Evolutionary conservation across 1,140 invertebrate genomes (phyloP), one percentile per base, ranked within the genome.

Genomic region (Battus philenor): DNA sequence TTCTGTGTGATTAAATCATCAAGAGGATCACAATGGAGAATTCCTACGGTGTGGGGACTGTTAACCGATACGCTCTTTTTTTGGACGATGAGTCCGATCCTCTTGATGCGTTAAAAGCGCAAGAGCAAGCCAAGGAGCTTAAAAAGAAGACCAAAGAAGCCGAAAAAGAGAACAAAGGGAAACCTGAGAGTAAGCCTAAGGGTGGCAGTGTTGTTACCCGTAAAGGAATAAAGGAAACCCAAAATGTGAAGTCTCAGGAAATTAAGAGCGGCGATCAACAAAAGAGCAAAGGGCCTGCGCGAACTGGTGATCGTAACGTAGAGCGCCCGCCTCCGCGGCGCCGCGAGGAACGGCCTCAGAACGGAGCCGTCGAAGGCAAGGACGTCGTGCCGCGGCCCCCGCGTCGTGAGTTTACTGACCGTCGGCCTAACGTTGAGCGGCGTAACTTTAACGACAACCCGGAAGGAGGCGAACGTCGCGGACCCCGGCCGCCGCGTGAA

Each of bases 11-110:
- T 72, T 75, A 74, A 82, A 83, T 72, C 73, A 81, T 84, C 75
- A 83, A 86, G 73, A 74, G 74, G 71, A 81, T 82, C 76, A 85
- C 71, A 70, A 98, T 98, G 95, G 95, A 97, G 88, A 94, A 92
- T 88, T 89, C 92, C 71, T 98, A 97, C 90, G 96, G 94, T 78
- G 94, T 97, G 83, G 94, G 94, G 61, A 92, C 96, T 57, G 91
- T 91, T 69, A 98, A 98, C 89, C 93, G 96, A 88, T 98, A 95
- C 88, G 93, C 91, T 84, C 90, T 97, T 84, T 96, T 96, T 85
- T 90, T 96, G 78, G 93, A 93, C 81, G 94, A 95, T 86, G 91
- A 91, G 75, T 90, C 91, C 76, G 96, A 97, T 90, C 94, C 94
- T 55, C 89, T 95, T 78, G 95, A 97, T 89, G 91, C 94, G 76